Percentiles rank a stretch among this genome's conserved stretches.
Conservation (phyloP, 2,797 vertebrate genomes). For the Sebastiscus tertius region DNA sequence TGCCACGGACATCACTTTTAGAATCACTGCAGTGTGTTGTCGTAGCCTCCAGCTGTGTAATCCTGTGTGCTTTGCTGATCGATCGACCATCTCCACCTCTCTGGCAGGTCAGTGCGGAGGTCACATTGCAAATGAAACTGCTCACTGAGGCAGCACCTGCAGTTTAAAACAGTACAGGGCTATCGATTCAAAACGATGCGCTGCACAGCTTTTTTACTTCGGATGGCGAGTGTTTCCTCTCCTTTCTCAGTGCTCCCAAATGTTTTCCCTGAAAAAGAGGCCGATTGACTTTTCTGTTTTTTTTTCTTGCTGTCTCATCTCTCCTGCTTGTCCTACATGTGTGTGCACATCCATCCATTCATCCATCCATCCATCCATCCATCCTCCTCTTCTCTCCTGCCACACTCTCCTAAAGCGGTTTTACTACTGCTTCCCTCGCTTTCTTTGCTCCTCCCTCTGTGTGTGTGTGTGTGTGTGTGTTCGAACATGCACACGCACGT, state of each 20-base stretch:
- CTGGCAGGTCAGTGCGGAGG: constrained; percentile 24
- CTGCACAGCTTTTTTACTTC: not conserved
- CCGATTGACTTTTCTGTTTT: not conserved
- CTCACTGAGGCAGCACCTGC: constrained; percentile 27
- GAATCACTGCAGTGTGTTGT: not conserved
- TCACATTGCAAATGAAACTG: constrained; percentile 37
- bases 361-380: constrained; percentile 11
- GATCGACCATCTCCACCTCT: constrained; percentile 12
- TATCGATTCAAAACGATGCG: constrained; percentile 37
- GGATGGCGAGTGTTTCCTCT: not conserved
- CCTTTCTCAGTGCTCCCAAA: not conserved
- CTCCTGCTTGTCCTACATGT: not conserved
- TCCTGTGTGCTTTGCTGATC: constrained; percentile 15
- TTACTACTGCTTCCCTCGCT: constrained; percentile 19
- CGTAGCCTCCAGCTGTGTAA: not conserved
- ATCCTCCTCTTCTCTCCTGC: not conserved
- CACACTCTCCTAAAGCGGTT: constrained; percentile 13
- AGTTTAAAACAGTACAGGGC: constrained; percentile 10
- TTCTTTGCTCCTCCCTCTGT: constrained; percentile 65
- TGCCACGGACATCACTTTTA: not conserved
- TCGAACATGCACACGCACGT: not conserved
- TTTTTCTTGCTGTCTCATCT: not conserved
- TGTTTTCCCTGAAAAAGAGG: not conserved
- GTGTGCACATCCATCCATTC: too few relatives aligned
- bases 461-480: constrained; percentile 21